These are phyloP conservation scores for Pseudocheirus occidentalis DNA, from an alignment of 2,797 vertebrate species.

Conservation along the genomic window DNA sequence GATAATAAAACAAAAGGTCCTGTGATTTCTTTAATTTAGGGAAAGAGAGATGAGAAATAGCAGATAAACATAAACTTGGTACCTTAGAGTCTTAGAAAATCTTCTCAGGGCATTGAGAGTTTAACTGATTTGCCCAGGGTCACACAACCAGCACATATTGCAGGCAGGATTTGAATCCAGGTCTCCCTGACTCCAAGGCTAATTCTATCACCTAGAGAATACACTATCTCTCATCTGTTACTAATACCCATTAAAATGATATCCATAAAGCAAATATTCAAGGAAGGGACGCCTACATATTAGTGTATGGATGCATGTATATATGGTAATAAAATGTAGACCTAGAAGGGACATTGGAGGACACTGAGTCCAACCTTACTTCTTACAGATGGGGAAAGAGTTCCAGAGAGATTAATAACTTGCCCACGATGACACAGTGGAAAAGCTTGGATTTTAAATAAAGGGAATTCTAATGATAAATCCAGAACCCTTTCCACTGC, in stretches of 20 bases:
- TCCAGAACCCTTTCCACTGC: background rate
- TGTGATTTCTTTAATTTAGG: background rate
- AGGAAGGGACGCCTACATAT: background rate
- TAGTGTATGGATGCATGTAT: background rate
- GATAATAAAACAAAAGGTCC: background rate
- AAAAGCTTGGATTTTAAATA: background rate
- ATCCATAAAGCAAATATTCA: background rate
- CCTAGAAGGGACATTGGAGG: background rate
- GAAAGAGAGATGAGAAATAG: background rate
- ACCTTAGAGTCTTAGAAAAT: background rate
- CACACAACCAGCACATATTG: background rate
- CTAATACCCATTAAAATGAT: background rate
- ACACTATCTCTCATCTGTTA: background rate
- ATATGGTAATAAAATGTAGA: background rate
- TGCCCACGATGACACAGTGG: background rate
- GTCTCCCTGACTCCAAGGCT: background rate
- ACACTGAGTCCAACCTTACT: background rate
- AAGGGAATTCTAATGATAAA: background rate
- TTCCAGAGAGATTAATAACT: background rate
- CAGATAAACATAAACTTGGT: background rate
- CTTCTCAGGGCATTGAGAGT: background rate
- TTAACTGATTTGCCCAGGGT: background rate
- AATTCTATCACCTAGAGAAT: background rate
- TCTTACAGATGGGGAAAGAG: background rate
- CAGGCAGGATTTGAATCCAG: background rate